Conservation (phyloP, 1,140 invertebrate genomes). For the Helicorthomorpha holstii region DNA sequence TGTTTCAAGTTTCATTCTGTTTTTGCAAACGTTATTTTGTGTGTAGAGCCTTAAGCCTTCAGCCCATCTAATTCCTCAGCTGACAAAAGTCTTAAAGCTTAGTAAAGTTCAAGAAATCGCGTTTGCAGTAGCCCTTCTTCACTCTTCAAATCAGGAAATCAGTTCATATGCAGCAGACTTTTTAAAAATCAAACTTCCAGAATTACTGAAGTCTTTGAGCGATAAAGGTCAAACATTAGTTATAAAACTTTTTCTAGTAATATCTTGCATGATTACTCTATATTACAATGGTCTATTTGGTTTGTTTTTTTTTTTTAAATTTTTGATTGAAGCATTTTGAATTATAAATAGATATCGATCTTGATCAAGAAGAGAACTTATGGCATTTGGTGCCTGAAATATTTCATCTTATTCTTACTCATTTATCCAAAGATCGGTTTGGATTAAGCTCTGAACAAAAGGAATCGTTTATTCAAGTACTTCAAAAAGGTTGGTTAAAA, state of each 20-base stretch:
- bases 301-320: background rate
- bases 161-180: conserved; percentile 50
- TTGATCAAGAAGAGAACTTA: conserved; percentile 47
- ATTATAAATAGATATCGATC: conserved; percentile 26
- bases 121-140: conserved; percentile 61
- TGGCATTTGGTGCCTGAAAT: conserved; percentile 75
- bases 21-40: background rate
- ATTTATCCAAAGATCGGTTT: conserved; percentile 29
- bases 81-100: conserved; percentile 66
- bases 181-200: conserved; percentile 60
- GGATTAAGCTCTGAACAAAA: conserved; percentile 43
- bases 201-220: conserved; percentile 64
- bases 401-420: conserved; percentile 58
- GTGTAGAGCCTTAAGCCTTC: conserved; percentile 49
- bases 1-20: too few species aligned
- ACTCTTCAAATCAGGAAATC: conserved; percentile 58
- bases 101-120: conserved; percentile 74
- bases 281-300: background rate
- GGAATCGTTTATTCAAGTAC: conserved; percentile 56
- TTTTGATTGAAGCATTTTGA: background rate
- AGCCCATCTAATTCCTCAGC: conserved; percentile 54
- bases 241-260: background rate
- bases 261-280: background rate
- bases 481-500: conserved; percentile 36
- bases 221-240: conserved; percentile 40